A percentile compares a stretch with the other conserved stretches of the same genome.
phyloP scores from a whole-genome alignment of 2,888 invertebrate genomes.

The Chloroclystis v-ata region DNA sequence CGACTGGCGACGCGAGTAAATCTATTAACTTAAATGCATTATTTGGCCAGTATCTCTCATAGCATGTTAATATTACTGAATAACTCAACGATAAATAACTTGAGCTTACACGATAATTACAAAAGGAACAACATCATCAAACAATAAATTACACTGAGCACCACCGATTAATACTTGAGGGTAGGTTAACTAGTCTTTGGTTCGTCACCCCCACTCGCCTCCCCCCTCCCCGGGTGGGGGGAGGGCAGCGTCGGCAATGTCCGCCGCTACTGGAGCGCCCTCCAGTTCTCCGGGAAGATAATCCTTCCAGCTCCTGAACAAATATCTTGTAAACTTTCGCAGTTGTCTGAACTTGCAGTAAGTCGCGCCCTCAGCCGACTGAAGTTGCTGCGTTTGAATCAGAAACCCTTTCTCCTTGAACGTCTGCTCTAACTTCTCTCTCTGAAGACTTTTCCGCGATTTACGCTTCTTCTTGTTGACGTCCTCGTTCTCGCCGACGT shows the following conservation, averaged over 20 bases:
- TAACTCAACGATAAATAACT: too few species aligned
- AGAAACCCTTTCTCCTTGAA: conserved; percentile 95
- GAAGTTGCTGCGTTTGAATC: conserved; percentile 94
- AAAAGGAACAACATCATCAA: not conserved
- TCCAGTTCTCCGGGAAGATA: conserved; percentile 88
- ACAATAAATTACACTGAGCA: conserved; percentile 7
- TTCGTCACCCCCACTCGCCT: conserved; percentile 51
- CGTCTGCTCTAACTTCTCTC: conserved; percentile 93
- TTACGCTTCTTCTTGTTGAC: conserved; percentile 82
- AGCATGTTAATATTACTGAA: too few species aligned
- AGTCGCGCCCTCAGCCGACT: conserved; percentile 94
- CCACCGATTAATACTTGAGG: conserved; percentile 17
- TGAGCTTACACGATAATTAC: too few species aligned
- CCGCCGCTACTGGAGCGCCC: conserved; percentile 36
- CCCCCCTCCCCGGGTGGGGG: conserved; percentile 31
- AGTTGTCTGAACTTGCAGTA: conserved; percentile 95
- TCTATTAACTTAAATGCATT: conserved; percentile 64
- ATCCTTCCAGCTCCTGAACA: conserved; percentile 96
- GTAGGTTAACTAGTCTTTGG: conserved; percentile 24
- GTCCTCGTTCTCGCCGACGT: conserved; percentile 49
- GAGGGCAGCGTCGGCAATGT: conserved; percentile 14
- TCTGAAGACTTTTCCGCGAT: conserved; percentile 87
- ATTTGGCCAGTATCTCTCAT: conserved; percentile 34
- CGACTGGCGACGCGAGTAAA: conserved; percentile 37
- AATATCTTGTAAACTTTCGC: conserved; percentile 92